These are phyloP conservation scores for Luscinia luscinia DNA, from an alignment of 2,797 vertebrate genomes.

Conservation along the genomic window DNA sequence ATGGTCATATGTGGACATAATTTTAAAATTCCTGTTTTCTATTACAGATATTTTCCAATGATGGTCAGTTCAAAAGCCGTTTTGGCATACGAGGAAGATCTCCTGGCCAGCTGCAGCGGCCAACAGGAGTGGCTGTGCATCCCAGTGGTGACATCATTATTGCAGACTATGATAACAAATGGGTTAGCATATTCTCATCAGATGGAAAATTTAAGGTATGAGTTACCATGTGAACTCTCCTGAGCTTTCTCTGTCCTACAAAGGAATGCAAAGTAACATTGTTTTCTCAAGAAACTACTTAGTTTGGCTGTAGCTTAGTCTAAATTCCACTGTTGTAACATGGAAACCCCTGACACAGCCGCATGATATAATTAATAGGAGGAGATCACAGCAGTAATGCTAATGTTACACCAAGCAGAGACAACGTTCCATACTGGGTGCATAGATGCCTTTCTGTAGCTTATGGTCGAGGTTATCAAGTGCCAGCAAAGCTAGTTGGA, in stretches of 20 bases:
- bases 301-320: neutral
- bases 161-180: slow-evolving; percentile 98
- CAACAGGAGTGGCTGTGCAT: slow-evolving; percentile 96
- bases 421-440: neutral
- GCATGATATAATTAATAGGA: neutral
- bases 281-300: neutral
- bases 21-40: slow-evolving; percentile 13
- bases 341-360: neutral
- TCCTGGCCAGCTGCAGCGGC: slow-evolving; percentile 94
- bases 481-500: neutral
- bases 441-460: neutral
- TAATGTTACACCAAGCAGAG: neutral
- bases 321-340: neutral
- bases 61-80: slow-evolving; percentile 94
- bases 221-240: neutral
- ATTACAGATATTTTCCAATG: slow-evolving; percentile 92
- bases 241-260: neutral
- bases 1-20: neutral
- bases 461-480: neutral
- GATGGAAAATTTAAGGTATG: slow-evolving; percentile 98
- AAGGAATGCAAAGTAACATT: neutral
- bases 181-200: slow-evolving; percentile 98
- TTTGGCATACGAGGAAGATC: slow-evolving; percentile 94
- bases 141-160: slow-evolving; percentile 96
- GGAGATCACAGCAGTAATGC: neutral